These are phyloP conservation scores for Platygyra sinensis DNA, from an alignment of 64 coral and sea anemone genomes.

Conservation along the genomic window DNA sequence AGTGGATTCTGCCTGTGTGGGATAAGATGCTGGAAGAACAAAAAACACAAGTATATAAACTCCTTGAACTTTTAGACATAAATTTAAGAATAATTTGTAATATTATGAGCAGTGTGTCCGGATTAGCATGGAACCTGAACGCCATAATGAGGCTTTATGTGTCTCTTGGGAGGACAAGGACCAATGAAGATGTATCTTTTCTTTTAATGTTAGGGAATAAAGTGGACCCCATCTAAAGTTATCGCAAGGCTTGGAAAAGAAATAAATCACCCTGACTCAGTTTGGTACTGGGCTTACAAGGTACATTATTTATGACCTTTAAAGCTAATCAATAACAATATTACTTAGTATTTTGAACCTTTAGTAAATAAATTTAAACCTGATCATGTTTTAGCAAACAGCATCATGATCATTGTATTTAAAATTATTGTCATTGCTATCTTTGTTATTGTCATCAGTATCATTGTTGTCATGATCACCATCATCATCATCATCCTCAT, in stretches of 20 bases:
- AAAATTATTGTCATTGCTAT: too few relatives aligned
- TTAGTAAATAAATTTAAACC: too few relatives aligned
- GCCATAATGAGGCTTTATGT: too few relatives aligned
- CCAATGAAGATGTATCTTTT: not conserved
- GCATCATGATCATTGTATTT: too few relatives aligned
- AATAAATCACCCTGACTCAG: conserved; percentile 96
- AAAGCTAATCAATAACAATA: too few relatives aligned
- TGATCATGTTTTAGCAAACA: too few relatives aligned
- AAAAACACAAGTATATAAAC: conserved; percentile 48
- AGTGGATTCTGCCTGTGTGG: conserved; percentile 84
- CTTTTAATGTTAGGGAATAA: conserved; percentile 59
- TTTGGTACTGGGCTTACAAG: conserved; percentile 96
- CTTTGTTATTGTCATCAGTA: too few relatives aligned
- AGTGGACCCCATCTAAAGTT: conserved; percentile 96
- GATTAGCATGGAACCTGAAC: too few relatives aligned
- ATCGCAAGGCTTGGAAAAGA: conserved; percentile 91
- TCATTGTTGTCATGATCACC: too few relatives aligned
- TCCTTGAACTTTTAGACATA: not conserved
- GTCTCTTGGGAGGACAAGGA: not conserved
- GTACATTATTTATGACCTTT: conserved; percentile 5
- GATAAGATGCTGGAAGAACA: conserved; percentile 92
- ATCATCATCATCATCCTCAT: too few relatives aligned
- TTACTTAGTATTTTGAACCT: too few relatives aligned
- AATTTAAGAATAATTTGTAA: not conserved
- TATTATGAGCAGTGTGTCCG: too few relatives aligned